A percentile compares a stretch with the other conserved stretches of the same genome.
Evolutionary conservation across 2,888 invertebrate species (phyloP).

Genomic region (Agriopis leucophaearia): DNA sequence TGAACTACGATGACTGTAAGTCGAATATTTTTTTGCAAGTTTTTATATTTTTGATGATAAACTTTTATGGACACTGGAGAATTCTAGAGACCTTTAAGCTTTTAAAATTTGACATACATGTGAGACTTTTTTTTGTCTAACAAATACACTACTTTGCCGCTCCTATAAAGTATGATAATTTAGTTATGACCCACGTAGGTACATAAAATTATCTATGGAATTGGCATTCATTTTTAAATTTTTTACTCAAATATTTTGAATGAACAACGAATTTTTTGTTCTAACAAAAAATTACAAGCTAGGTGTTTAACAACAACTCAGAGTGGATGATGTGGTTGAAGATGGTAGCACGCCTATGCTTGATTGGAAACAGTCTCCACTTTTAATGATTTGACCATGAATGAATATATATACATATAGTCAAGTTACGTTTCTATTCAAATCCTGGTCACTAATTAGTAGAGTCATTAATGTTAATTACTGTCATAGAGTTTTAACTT

Average conservation of each 20-base stretch:
- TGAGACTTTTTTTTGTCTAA: not conserved
- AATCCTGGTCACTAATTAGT: not conserved
- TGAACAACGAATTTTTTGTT: not conserved
- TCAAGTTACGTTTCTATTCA: not conserved
- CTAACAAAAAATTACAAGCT: no score
- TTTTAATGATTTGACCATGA: slow-evolving; percentile 3
- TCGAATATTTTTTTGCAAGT: not conserved
- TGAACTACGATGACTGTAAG: no score
- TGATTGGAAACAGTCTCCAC: no score
- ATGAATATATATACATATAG: not conserved
- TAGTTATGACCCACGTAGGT: not conserved
- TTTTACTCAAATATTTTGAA: not conserved
- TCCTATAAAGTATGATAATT: slow-evolving; percentile 4
- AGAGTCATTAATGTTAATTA: slow-evolving; percentile 7
- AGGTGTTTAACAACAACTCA: no score
- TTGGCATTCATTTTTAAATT: not conserved
- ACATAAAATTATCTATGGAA: not conserved
- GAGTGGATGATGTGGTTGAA: no score
- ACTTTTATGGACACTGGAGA: not conserved
- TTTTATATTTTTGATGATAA: no score
- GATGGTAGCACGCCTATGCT: no score
- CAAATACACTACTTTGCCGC: not conserved
- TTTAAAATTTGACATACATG: not conserved
- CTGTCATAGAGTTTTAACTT: slow-evolving; percentile 4
- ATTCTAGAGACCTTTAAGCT: not conserved